Percentiles rank a stretch among this genome's conserved stretches.
Conservation (phyloP, 2,113 vertebrate species). For the Solea senegalensis region DNA sequence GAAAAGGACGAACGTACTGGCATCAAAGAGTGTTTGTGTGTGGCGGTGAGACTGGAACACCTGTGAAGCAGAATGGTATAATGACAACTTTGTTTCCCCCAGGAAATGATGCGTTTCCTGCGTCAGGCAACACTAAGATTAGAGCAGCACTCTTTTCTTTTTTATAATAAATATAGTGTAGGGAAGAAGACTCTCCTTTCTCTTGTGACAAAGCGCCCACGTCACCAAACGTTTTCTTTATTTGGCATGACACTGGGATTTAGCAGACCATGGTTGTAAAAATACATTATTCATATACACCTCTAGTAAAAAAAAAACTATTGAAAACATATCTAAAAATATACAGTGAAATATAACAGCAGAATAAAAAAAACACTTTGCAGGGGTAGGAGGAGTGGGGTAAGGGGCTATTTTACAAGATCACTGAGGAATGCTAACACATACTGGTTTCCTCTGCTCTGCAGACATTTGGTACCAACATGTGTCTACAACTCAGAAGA, state of each 20-base stretch:
- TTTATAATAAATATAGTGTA: conserved; percentile 7
- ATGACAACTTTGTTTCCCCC: conserved; percentile 72
- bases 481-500: conserved; percentile 84
- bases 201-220: conserved; percentile 14
- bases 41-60: conserved; percentile 66
- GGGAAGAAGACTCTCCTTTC: too few relatives aligned
- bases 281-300: conserved; percentile 81
- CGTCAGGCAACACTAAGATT: conserved; percentile 46
- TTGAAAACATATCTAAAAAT: conserved; percentile 77
- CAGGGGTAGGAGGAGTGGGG: conserved; percentile 27
- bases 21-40: conserved; percentile 52
- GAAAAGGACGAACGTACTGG: conserved; percentile 24
- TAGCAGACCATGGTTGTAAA: conserved; percentile 70
- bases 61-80: conserved; percentile 71
- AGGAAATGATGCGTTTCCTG: conserved; percentile 75
- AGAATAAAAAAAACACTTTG: conserved; percentile 74
- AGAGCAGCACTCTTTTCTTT: conserved; percentile 24
- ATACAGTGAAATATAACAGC: conserved; percentile 77
- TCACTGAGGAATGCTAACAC: conserved; percentile 65
- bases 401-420: conserved; percentile 71
- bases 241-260: conserved; percentile 68
- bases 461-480: conserved; percentile 61
- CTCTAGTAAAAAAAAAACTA: conserved; percentile 75
- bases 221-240: conserved; percentile 73
- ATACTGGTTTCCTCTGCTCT: conserved; percentile 63